Conservation (phyloP, 1,140 invertebrate genomes). For the Cydia pomonella region DNA sequence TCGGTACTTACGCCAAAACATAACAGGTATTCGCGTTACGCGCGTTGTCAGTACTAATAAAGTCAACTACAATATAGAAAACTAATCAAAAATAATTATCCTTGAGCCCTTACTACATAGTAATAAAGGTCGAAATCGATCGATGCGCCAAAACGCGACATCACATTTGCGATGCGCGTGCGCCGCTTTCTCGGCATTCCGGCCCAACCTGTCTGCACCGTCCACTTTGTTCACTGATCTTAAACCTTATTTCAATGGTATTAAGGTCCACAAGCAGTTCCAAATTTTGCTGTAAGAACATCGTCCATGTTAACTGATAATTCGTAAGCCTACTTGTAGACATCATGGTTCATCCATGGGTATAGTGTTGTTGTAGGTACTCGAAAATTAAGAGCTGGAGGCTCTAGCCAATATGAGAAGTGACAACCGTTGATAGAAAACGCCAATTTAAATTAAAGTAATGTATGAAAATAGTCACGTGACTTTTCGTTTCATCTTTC, state of each 20-base stretch:
- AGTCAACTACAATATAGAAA: not conserved
- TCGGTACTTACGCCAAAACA: too few relatives aligned
- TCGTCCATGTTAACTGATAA: too few relatives aligned
- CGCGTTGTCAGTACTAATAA: not conserved
- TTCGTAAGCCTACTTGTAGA: too few relatives aligned
- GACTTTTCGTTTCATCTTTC: too few relatives aligned
- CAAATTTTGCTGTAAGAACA: too few relatives aligned
- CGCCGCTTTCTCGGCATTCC: conserved; percentile 47
- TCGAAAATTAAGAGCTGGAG: conserved; percentile 28
- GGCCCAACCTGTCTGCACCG: conserved; percentile 37
- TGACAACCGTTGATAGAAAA: too few relatives aligned
- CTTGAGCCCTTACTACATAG: not conserved
- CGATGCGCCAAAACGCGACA: conserved; percentile 28
- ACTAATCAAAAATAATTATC: not conserved
- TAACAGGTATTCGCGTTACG: not conserved
- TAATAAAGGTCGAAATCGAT: conserved; percentile 20
- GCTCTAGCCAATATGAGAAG: too few relatives aligned
- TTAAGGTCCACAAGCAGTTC: too few relatives aligned
- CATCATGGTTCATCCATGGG: too few relatives aligned
- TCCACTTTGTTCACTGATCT: not conserved
- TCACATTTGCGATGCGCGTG: conserved; percentile 36
- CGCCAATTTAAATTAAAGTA: too few relatives aligned
- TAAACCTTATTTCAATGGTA: too few relatives aligned
- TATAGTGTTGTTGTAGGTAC: not conserved
- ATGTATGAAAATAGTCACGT: too few relatives aligned